Evolutionary conservation across 2,113 vertebrate species (phyloP), one percentile per base, ranked within the genome.

Genomic region (Alexandromys fortis): DNA sequence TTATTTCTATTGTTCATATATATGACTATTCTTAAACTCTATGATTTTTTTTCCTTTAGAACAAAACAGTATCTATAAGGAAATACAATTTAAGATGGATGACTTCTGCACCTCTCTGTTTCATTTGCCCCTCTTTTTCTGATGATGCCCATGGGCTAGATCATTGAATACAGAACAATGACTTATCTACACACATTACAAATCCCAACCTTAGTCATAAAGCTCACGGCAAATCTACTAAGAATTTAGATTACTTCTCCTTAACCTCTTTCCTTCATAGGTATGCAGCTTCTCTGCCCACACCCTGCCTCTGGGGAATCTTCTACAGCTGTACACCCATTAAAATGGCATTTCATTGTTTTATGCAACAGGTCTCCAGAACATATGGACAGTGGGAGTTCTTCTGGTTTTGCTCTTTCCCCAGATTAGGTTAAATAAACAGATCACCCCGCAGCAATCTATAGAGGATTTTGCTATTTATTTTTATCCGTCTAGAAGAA

Each of bases 321-420:
- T 70, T 73, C 47, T 63, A 77, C 77, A 96, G 67, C 82, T 96
- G 35, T 7, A 55, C 11, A 73, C 28, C 47, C 73, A 91, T 45
- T 87, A 95, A 96, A 97, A 93, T 42, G 35, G 49, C 76, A 96
- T 90, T 95, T 89, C 58, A 96, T 87, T 94, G 90, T 79, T 70
- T 95, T 90, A 91, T 28, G 28, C 4, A 90, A 38, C 83, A 45
- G 16, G 68, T 78, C 61, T 92, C 14, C 33, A 45, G 73, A 83
- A 77, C n/a, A 91, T 61, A 85, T 70, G 89, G 83, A 87, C 5
- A 10, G 2, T 42, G 47, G 35, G 5, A 79, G 9, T 7, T 86
- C 77, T 68, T 87, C 86, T 94, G 58, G 52, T 38, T 76, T 81
- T 72, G n/a, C 38, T 70, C 24, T 68, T 88, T 85, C 70, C 73